phyloP scores from a whole-genome alignment of 2,888 invertebrate species.

The Tipula lateralis region DNA sequence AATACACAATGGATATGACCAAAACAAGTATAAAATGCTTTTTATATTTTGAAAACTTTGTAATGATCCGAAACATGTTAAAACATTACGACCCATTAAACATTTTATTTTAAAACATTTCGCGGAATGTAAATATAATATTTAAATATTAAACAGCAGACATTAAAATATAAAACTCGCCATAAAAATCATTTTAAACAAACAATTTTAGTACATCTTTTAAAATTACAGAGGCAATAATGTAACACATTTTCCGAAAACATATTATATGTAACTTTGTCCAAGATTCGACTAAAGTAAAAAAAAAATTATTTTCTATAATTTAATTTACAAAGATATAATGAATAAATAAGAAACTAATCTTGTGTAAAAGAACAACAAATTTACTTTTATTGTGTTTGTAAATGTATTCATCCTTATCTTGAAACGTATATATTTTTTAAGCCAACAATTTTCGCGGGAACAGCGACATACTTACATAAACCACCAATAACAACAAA shows the following conservation, averaged over 20 bases:
- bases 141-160: not conserved
- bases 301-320: not conserved
- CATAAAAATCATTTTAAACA: slow-evolving; percentile 1
- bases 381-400: not conserved
- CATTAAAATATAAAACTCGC: not conserved
- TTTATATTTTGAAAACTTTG: not conserved
- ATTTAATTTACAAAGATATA: not conserved
- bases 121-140: not conserved
- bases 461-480: too few relatives aligned
- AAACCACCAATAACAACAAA: not conserved
- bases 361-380: not conserved
- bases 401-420: not conserved
- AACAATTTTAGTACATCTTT: not conserved
- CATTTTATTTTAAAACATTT: not conserved
- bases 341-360: slow-evolving; percentile 1
- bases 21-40: not conserved
- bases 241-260: not conserved
- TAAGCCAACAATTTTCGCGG: not conserved
- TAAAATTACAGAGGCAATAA: not conserved
- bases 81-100: not conserved
- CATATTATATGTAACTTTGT: not conserved
- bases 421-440: not conserved
- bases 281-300: not conserved
- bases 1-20: not conserved
- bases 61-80: not conserved